Conservation (phyloP, 2,888 invertebrate genomes). For the Alsophila aescularia region DNA sequence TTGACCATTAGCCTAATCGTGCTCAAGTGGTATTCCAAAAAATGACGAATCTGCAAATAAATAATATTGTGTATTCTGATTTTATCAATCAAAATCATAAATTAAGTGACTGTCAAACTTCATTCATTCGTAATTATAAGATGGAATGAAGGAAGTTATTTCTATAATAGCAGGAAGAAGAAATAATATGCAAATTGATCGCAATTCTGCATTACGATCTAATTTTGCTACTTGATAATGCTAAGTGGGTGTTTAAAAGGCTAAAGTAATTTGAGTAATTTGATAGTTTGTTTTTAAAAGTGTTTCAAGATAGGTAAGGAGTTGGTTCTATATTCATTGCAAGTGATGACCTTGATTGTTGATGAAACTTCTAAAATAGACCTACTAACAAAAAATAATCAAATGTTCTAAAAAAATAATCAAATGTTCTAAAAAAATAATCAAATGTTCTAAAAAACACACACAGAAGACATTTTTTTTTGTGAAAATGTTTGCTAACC, state of each 20-base stretch:
- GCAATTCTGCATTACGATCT: slow-evolving; percentile 30
- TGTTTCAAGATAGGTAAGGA: slow-evolving; percentile 21
- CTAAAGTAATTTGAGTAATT: slow-evolving; percentile 34
- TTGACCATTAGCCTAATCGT: too few species aligned
- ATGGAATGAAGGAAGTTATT: slow-evolving; percentile 39
- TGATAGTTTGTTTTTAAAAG: slow-evolving; percentile 29
- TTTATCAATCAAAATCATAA: not conserved
- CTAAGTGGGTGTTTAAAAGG: slow-evolving; percentile 32
- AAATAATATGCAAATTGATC: slow-evolving; percentile 34
- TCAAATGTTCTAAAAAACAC: too few species aligned
- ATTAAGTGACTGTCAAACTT: slow-evolving; percentile 12
- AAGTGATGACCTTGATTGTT: slow-evolving; percentile 19
- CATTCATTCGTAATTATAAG: slow-evolving; percentile 17
- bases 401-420: too few species aligned
- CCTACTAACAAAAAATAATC: too few species aligned
- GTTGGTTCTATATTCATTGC: slow-evolving; percentile 17
- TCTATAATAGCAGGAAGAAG: slow-evolving; percentile 34
- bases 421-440: too few species aligned
- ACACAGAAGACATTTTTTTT: too few species aligned
- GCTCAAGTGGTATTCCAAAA: too few species aligned
- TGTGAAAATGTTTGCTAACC: too few species aligned
- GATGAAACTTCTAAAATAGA: slow-evolving; percentile 8
- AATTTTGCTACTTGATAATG: slow-evolving; percentile 28
- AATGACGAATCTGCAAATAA: too few species aligned
- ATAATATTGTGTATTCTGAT: not conserved